Evolutionary conservation across 2,797 vertebrate genomes (phyloP).

Genomic region (Staurois parvus): DNA sequence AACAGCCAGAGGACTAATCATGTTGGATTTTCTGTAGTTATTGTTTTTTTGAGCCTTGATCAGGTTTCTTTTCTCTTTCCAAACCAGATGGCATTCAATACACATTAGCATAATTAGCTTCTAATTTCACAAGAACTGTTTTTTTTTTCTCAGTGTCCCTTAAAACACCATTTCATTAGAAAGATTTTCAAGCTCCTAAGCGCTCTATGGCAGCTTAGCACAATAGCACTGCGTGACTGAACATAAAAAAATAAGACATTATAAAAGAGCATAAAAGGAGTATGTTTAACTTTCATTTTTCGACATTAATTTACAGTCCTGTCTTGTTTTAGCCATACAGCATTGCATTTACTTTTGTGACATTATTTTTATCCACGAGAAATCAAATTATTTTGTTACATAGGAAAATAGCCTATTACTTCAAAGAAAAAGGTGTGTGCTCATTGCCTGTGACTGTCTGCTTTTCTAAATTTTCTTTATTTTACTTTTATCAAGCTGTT

Average conservation of each 20-base stretch:
- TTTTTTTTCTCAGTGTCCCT: conserved; percentile 36
- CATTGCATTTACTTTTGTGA: background rate
- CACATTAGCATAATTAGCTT: conserved; percentile 58
- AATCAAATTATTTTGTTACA: background rate
- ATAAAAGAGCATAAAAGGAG: background rate
- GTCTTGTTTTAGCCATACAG: background rate
- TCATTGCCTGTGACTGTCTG: background rate
- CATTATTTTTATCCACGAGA: too few species aligned
- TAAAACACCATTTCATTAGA: conserved; percentile 35
- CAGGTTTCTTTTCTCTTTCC: conserved; percentile 36
- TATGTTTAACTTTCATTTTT: conserved; percentile 18
- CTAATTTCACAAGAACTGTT: conserved; percentile 53
- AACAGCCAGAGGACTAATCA: conserved; percentile 21
- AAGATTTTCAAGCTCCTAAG: conserved; percentile 1
- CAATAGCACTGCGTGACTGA: background rate
- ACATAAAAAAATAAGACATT: background rate
- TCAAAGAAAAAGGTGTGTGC: background rate
- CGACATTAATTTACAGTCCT: background rate
- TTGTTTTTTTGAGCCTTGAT: conserved; percentile 28
- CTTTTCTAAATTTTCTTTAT: background rate
- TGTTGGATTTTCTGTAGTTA: conserved; percentile 27
- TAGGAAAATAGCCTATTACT: background rate
- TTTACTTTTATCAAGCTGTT: too few species aligned
- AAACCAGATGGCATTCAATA: conserved; percentile 48
- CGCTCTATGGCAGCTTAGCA: background rate